Evolutionary conservation across 2,888 invertebrate genomes (phyloP).

Genomic region (Caenorhabditis plicata): DNA sequence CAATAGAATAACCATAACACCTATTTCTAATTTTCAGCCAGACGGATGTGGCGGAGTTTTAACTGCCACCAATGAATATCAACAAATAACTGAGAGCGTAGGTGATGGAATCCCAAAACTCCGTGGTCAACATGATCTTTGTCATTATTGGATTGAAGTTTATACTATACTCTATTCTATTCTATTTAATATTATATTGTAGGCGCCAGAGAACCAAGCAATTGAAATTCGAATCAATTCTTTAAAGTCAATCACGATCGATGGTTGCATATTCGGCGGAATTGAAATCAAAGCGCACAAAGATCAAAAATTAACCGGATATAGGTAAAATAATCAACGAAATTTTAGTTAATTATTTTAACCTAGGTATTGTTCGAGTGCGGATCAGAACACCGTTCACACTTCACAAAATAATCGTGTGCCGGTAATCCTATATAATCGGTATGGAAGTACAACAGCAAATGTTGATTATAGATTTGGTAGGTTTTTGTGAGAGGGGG

Average conservation of each 20-base stretch:
- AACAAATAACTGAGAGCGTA: slow-evolving; percentile 18
- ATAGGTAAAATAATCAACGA: slow-evolving; percentile 18
- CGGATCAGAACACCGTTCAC: slow-evolving; percentile 28
- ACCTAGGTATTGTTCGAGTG: slow-evolving; percentile 38
- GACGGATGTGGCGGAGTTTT: slow-evolving; percentile 32
- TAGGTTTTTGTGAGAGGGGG: too few relatives aligned
- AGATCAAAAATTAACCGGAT: slow-evolving; percentile 43
- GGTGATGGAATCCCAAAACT: slow-evolving; percentile 27
- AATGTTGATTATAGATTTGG: slow-evolving; percentile 24
- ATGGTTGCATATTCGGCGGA: slow-evolving; percentile 59
- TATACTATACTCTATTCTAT: too few relatives aligned
- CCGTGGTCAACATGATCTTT: slow-evolving; percentile 25
- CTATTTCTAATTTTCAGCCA: slow-evolving; percentile 17
- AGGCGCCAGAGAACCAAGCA: slow-evolving; percentile 35
- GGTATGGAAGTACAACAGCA: slow-evolving; percentile 31
- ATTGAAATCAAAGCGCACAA: slow-evolving; percentile 51
- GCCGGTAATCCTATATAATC: slow-evolving; percentile 43
- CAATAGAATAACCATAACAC: background rate
- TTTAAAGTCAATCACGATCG: slow-evolving; percentile 37
- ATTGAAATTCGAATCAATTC: slow-evolving; percentile 44
- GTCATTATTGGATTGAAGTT: slow-evolving; percentile 38
- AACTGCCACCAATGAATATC: slow-evolving; percentile 20
- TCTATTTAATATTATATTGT: too few relatives aligned
- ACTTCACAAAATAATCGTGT: slow-evolving; percentile 33
- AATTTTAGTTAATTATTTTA: too few relatives aligned